phyloP scores from a whole-genome alignment of 2,113 vertebrate species.

The Saccopteryx bilineata region DNA sequence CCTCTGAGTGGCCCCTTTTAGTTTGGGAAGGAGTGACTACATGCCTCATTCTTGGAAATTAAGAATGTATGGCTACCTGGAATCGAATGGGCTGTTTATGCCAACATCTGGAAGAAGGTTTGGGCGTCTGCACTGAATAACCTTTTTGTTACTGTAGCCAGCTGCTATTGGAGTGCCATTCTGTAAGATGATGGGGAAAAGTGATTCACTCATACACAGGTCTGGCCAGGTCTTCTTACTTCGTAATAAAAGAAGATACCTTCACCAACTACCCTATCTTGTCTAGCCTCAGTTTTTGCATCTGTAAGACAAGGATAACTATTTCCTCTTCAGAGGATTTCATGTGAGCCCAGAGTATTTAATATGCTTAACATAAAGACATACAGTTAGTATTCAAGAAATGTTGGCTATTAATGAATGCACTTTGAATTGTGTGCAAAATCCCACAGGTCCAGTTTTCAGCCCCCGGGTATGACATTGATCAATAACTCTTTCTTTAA shows the following conservation, averaged over 20 bases:
- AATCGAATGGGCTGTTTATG: neutral
- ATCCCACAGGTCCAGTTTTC: neutral
- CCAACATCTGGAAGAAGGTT: neutral
- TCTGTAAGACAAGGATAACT: neutral
- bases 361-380: neutral
- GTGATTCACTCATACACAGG: neutral
- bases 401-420: neutral
- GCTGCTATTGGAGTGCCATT: neutral
- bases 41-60: neutral
- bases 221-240: neutral
- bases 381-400: neutral
- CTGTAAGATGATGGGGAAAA: neutral
- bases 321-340: neutral
- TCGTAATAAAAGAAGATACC: neutral
- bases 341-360: neutral
- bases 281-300: neutral
- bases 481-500: constrained; percentile 34
- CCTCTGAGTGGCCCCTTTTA: neutral
- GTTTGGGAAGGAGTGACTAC: neutral
- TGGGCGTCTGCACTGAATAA: neutral
- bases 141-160: neutral
- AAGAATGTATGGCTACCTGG: neutral
- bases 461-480: neutral
- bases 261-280: neutral
- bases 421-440: neutral